Percentiles rank a stretch among this genome's conserved stretches.
Conservation (phyloP, 2,888 invertebrate genomes). For the Leptopterna dolabrata region DNA sequence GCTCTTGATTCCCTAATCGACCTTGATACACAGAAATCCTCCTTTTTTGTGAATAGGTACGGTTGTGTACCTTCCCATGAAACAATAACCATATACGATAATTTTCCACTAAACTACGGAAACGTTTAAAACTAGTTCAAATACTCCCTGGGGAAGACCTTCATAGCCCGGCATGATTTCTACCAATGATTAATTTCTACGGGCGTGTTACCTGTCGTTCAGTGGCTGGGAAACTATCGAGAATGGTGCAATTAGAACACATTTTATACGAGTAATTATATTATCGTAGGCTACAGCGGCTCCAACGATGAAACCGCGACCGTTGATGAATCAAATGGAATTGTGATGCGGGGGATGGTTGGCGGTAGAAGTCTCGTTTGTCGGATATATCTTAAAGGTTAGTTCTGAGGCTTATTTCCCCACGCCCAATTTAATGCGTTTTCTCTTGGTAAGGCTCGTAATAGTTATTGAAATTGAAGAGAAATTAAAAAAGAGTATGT, state of each 20-base stretch:
- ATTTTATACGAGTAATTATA: not conserved
- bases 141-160: not conserved
- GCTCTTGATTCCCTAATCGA: too few species aligned
- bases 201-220: not conserved
- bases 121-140: not conserved
- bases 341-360: not conserved
- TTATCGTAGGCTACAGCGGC: not conserved
- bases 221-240: not conserved
- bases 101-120: not conserved
- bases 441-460: not conserved
- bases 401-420: not conserved
- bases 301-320: not conserved
- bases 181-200: not conserved
- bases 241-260: not conserved
- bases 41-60: too few species aligned
- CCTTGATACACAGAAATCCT: too few species aligned
- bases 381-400: slow-evolving; percentile 26
- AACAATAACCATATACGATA: not conserved
- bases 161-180: not conserved
- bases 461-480: not conserved
- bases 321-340: slow-evolving; percentile 5
- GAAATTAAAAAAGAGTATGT: not conserved
- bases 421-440: not conserved
- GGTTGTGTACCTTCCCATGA: too few species aligned
- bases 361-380: slow-evolving; percentile 24